Evolutionary conservation across 2,888 invertebrate species (phyloP).

Genomic region (Eurois occulta): DNA sequence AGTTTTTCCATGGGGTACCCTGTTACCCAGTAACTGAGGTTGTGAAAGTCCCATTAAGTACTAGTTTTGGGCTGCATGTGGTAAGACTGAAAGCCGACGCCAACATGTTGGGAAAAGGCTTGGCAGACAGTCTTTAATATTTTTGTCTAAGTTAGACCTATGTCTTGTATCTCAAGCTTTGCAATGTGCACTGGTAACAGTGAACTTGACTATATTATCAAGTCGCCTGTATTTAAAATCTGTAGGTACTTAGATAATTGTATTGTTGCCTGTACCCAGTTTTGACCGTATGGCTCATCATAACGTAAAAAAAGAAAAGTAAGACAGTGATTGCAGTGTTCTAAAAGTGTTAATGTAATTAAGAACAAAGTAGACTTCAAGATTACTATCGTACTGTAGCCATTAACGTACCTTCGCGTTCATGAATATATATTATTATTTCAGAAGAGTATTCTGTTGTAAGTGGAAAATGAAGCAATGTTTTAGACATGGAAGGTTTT

Average conservation of each 20-base stretch:
- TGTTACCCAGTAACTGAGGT: no score
- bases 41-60: no score
- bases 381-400: slow-evolving; percentile 3
- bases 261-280: no score
- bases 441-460: not conserved
- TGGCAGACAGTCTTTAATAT: no score
- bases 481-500: not conserved
- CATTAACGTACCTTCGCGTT: not conserved
- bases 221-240: not conserved
- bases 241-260: not conserved
- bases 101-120: no score
- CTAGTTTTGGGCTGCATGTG: no score
- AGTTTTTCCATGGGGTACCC: no score
- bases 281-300: not conserved
- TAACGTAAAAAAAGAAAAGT: slow-evolving; percentile 15
- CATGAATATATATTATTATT: not conserved
- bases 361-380: slow-evolving; percentile 7
- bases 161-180: no score
- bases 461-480: not conserved
- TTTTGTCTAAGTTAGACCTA: no score
- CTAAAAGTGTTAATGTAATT: slow-evolving; percentile 12
- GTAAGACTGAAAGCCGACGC: no score
- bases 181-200: no score
- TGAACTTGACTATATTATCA: no score
- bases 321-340: not conserved